Percentiles rank a stretch among this genome's conserved stretches.
These are phyloP conservation scores for Rhodophaea formosa DNA, from an alignment of 2,888 invertebrate genomes.

Conservation along the genomic window DNA sequence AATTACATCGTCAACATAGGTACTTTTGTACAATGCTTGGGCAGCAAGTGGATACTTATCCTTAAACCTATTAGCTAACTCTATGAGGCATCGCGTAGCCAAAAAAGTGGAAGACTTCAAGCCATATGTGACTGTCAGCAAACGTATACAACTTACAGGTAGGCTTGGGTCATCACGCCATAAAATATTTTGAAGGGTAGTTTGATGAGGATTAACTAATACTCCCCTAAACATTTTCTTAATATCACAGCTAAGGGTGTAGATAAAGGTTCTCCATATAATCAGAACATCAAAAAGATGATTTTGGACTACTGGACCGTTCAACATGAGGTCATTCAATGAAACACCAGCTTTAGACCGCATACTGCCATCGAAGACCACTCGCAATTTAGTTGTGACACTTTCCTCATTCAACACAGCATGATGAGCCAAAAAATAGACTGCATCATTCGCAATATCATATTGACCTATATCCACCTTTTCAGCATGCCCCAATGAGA, in stretches of 20 bases:
- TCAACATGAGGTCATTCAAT: slow-evolving; percentile 28
- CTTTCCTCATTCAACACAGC: slow-evolving; percentile 31
- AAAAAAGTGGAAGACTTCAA: slow-evolving; percentile 22
- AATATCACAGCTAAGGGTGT: slow-evolving; percentile 26
- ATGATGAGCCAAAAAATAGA: slow-evolving; percentile 35
- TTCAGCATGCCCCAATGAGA: slow-evolving; percentile 20
- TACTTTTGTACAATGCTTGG: background rate
- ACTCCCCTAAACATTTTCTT: slow-evolving; percentile 28
- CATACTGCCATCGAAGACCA: slow-evolving; percentile 34
- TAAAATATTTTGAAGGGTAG: slow-evolving; percentile 22
- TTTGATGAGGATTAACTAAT: background rate
- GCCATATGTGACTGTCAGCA: slow-evolving; percentile 27
- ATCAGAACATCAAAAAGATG: slow-evolving; percentile 28
- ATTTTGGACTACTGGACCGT: slow-evolving; percentile 27
- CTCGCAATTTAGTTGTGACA: slow-evolving; percentile 30
- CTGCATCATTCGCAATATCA: slow-evolving; percentile 15
- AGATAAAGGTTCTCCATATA: slow-evolving; percentile 27
- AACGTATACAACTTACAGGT: slow-evolving; percentile 21
- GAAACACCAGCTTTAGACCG: slow-evolving; percentile 13
- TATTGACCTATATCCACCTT: slow-evolving; percentile 13
- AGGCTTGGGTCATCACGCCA: slow-evolving; percentile 24
- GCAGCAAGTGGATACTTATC: slow-evolving; percentile 20
- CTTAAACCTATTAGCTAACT: slow-evolving; percentile 18
- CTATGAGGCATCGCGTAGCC: slow-evolving; percentile 23
- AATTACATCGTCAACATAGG: slow-evolving; percentile 24